Evolutionary conservation across 2,888 invertebrate genomes (phyloP).

Genomic region (Agapostemon virescens): DNA sequence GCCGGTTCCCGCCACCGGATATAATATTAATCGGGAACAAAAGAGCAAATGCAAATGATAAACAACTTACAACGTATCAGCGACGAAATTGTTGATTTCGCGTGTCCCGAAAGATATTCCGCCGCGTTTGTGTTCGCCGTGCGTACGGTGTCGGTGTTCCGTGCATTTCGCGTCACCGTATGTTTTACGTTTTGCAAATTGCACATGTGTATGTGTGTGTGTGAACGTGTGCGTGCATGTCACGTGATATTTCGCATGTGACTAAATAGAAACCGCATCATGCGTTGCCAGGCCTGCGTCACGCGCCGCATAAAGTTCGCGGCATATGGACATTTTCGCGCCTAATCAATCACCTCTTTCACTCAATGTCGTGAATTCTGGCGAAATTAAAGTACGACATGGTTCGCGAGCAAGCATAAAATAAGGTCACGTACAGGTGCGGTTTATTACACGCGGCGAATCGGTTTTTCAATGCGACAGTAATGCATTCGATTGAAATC

Average conservation of each 20-base stretch:
- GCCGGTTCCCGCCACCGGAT: background rate
- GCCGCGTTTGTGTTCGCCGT: background rate
- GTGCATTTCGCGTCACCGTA: background rate
- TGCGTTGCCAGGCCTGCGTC: background rate
- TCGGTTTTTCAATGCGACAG: no score
- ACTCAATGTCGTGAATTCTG: background rate
- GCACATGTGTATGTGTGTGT: background rate
- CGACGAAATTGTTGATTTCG: constrained; percentile 6
- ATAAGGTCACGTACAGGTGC: background rate
- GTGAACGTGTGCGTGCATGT: background rate
- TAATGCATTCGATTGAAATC: no score
- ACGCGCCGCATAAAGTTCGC: background rate
- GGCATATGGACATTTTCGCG: background rate
- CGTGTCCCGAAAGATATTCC: background rate
- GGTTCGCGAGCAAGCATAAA: background rate
- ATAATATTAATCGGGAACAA: constrained; percentile 1
- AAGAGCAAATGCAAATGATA: background rate
- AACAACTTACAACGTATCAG: background rate
- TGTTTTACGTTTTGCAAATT: constrained; percentile 2
- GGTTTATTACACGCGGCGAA: no score
- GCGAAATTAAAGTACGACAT: background rate
- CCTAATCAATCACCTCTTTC: constrained; percentile 13
- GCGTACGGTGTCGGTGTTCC: background rate
- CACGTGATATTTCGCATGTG: background rate
- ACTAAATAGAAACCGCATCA: constrained; percentile 10